Evolutionary conservation across 2,797 vertebrate species (phyloP), one percentile per base, ranked within the genome.

Genomic region (Pseudochaenichthys georgianus): DNA sequence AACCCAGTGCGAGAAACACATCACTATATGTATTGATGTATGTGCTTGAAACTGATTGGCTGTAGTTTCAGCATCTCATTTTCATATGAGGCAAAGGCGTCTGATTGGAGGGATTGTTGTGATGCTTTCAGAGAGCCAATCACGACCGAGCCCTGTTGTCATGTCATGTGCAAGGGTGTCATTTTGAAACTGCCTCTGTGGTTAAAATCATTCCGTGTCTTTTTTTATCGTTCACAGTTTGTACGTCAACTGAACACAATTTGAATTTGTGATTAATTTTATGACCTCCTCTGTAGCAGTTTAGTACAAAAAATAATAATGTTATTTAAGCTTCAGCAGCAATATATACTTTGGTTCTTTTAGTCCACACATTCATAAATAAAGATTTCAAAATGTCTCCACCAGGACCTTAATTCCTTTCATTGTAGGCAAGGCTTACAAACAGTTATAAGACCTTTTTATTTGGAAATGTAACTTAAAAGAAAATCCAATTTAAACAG

Each of bases 51-150:
- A 7, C 43, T 41, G 0, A 78, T 68, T 76, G 60, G 59, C 48
- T 53, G 43, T 38, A 17, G 5, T 23, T 42, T 13, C 46, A 3
- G 54, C 64, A 46, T 47, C 45, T 69, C n/a, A 54, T 38, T 42
- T 64, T 79, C 65, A 43, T 16, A 50, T 13, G 21, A 73, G 13
- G 41, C 10, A 70, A 45, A 48, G 8, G 0, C 21, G 4, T n/a
- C 53, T 58, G 42, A 80, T 83, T 77, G 71, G 79, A 28, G 4
- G 5, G 23, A 66, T 38, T 51, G 34, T 12, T 70, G 58, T 65
- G 61, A 68, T 51, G 55, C 51, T 45, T 55, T 38, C 15, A 3
- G 42, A 28, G 52, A 78, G 63, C 85, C 64, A 86, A 59, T 84
- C 73, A 55, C 34, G 21, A 28, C 13, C 9, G 0, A 64, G 63